These are phyloP conservation scores for Drosophila repleta DNA, from an alignment of 1,140 invertebrate species.

Conservation along the genomic window DNA sequence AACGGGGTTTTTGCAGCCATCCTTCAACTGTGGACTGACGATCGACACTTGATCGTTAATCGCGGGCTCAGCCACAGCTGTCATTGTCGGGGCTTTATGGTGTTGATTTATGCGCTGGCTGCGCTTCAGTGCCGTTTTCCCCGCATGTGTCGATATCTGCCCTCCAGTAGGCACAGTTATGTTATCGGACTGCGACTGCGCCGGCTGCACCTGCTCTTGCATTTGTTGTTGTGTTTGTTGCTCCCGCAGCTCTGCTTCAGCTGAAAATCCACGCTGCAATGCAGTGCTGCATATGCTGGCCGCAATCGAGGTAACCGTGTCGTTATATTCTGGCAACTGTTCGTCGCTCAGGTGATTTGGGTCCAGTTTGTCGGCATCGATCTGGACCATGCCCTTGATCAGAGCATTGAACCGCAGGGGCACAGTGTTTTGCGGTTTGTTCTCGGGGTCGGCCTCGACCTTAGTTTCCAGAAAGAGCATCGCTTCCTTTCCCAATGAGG, in stretches of 20 bases:
- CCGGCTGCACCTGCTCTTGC: background rate
- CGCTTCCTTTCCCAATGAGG: conserved; percentile 19
- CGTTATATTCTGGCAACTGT: conserved; percentile 56
- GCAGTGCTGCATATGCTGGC: conserved; percentile 74
- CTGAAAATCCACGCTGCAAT: conserved; percentile 53
- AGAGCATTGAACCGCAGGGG: conserved; percentile 68
- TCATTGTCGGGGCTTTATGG: background rate
- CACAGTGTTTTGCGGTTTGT: background rate
- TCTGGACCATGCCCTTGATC: conserved; percentile 60
- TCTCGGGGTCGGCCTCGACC: conserved; percentile 39
- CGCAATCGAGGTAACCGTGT: conserved; percentile 64
- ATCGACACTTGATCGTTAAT: background rate
- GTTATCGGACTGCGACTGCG: background rate
- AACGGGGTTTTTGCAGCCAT: conserved; percentile 63
- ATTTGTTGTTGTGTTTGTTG: too few relatives aligned
- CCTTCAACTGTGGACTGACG: conserved; percentile 22
- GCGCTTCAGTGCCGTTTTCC: conserved; percentile 24
- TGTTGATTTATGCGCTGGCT: conserved; percentile 24
- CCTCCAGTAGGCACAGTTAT: background rate
- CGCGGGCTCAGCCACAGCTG: background rate
- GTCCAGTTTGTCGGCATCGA: conserved; percentile 58
- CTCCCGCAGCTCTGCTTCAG: background rate
- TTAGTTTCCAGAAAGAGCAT: conserved; percentile 57
- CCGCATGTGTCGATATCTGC: background rate
- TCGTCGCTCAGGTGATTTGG: conserved; percentile 30